phyloP scores from a whole-genome alignment of 2,797 vertebrate species.

The Erithacus rubecula region DNA sequence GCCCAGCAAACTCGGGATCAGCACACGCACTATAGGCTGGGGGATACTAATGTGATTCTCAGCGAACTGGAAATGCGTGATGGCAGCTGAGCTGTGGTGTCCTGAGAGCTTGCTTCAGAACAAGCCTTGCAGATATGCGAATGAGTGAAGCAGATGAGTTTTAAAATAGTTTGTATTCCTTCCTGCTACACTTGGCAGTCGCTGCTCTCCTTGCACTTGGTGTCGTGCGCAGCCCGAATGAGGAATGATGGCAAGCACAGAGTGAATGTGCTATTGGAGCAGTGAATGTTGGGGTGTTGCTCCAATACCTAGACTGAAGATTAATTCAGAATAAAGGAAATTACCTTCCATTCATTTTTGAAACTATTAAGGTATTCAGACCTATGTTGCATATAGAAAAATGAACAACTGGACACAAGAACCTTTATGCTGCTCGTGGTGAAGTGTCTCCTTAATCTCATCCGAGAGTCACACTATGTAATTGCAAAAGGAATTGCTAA shows the following conservation, averaged over 20 bases:
- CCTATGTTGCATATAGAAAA: not conserved
- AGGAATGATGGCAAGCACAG: not conserved
- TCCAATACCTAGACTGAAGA: not conserved
- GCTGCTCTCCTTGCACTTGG: fast-evolving
- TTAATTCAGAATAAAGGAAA: not conserved
- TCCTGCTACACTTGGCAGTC: too few species aligned
- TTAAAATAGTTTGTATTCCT: not conserved
- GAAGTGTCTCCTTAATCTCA: not conserved
- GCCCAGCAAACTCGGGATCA: too few species aligned
- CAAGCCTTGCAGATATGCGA: too few species aligned
- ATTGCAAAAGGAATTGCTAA: not conserved
- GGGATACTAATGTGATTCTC: not conserved
- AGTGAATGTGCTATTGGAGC: not conserved
- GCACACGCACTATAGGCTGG: not conserved
- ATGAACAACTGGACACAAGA: not conserved
- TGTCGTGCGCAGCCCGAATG: not conserved
- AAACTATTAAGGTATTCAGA: not conserved
- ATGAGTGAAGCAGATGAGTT: not conserved
- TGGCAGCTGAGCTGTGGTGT: not conserved
- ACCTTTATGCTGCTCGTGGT: not conserved
- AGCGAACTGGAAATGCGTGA: fast-evolving
- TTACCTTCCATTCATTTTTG: fast-evolving
- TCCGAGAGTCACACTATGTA: not conserved
- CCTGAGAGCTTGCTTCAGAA: not conserved
- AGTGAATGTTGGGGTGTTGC: fast-evolving